These are phyloP conservation scores for Lutraria rhynchaena DNA, from an alignment of 1,140 invertebrate species.

Conservation along the genomic window DNA sequence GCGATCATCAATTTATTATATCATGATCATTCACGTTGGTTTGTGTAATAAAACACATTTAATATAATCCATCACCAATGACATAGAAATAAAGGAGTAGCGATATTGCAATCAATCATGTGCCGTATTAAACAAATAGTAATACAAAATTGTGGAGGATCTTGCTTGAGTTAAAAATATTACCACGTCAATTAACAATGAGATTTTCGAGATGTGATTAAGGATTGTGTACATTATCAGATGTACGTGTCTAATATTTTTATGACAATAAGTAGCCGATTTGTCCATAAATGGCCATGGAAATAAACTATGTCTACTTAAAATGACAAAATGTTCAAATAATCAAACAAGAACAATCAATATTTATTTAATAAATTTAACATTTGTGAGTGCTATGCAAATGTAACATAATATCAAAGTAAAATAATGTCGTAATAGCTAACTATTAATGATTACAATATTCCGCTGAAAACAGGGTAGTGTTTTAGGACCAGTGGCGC, in stretches of 20 bases:
- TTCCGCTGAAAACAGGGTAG: neutral
- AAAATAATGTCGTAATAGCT: neutral
- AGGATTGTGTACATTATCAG: neutral
- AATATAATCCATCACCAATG: too few relatives aligned
- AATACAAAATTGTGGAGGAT: too few relatives aligned
- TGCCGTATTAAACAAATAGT: too few relatives aligned
- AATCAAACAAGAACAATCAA: constrained; percentile 17
- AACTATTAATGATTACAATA: neutral
- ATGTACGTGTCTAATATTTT: neutral
- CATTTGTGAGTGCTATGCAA: constrained; percentile 32
- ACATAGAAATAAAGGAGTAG: too few relatives aligned
- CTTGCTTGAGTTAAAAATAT: too few relatives aligned
- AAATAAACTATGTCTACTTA: constrained; percentile 17
- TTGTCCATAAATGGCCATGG: neutral
- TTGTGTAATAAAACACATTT: too few relatives aligned
- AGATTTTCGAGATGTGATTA: too few relatives aligned
- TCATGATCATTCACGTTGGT: too few relatives aligned
- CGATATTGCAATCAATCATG: too few relatives aligned
- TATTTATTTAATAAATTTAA: constrained; percentile 45
- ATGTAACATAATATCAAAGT: constrained; percentile 40
- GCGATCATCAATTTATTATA: too few relatives aligned
- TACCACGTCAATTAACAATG: too few relatives aligned
- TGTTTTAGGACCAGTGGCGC: neutral
- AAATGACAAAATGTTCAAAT: constrained; percentile 21
- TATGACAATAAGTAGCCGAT: constrained; percentile 23